Base-by-base conservation (phyloP, 2,113 vertebrate genomes). In the Nothoprocta perdicaria region DNA sequence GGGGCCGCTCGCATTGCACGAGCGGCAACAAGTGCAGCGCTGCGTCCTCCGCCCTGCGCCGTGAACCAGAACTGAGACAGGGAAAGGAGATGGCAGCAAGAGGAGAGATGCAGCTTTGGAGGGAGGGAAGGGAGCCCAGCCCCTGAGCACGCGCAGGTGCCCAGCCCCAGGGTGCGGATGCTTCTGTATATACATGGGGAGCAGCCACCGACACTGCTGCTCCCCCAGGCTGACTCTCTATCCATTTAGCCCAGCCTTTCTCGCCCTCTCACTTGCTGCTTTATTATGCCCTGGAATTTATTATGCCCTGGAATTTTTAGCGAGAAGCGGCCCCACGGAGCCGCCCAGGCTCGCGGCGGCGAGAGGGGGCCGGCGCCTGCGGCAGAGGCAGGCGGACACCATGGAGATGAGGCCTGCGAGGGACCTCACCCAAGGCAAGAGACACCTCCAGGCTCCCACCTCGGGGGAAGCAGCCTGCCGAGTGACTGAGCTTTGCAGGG, bases 231-330 rank as follows among this genome's bases (percentile, higher is more conserved):
- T 9, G 7, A 33, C 38, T 6, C 46, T n/a, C 74, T 43, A 57
- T 43, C 90, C 52, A 11, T 27, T 61, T n/a, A 35, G 43, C 35
- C n/a, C 7, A 9, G n/a, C 79, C 48, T 29, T 15, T 88, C 79
- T 33, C 19, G 60, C 79, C 84, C 79, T 35, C 31, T 67, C 79
- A 3, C 73, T 83, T 55, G 40, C 90, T 62, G 46, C 21, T 74
- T 79, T 84, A 35, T 68, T 74, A 88, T 50, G 55, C 45, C 61
- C 74, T 57, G 8, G 67, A 55, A 84, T 84, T 84, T 74, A 55
- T 68, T 79, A 88, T 50, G 55, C 45, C 61, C 74, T 57, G 8
- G 67, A 55, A 84, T 84, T 84, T 74, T 48, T 68, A 74, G 38
- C 14, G 45, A n/a, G 22, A 7, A 46, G 19, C 43, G 4, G 41